Conservation (phyloP, 2,888 invertebrate species). For the Scrobipalpa atriplicella region DNA sequence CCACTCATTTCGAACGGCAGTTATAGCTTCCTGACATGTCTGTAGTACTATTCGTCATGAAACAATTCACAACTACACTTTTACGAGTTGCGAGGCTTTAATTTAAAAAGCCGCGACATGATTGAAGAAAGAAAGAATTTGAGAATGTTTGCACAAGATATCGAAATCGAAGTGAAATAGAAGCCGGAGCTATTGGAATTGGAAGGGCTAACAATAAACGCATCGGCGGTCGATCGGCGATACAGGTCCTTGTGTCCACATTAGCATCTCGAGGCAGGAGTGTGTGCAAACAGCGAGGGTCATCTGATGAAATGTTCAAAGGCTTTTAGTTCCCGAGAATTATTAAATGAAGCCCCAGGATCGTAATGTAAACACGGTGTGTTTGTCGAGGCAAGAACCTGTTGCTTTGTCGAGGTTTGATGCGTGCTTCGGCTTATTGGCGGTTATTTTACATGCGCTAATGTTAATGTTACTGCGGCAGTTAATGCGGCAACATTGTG, state of each 20-base stretch:
- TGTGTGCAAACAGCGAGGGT: constrained; percentile 81
- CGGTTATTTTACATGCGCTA: constrained; percentile 79
- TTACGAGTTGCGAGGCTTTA: constrained; percentile 17
- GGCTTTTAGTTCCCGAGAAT: constrained; percentile 83
- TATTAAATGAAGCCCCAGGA: constrained; percentile 82
- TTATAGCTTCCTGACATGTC: constrained; percentile 56
- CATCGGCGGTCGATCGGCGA: constrained; percentile 79
- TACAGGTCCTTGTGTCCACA: constrained; percentile 82
- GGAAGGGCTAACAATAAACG: constrained; percentile 74
- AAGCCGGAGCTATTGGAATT: constrained; percentile 68
- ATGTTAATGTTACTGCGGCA: constrained; percentile 72
- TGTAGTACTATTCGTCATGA: constrained; percentile 29
- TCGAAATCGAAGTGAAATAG: constrained; percentile 74
- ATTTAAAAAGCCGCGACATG: constrained; percentile 27
- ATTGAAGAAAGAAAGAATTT: constrained; percentile 37
- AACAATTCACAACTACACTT: constrained; percentile 16
- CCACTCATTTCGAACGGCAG: constrained; percentile 58
- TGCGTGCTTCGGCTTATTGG: constrained; percentile 78
- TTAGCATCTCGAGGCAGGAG: constrained; percentile 81
- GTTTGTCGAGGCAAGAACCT: constrained; percentile 79
- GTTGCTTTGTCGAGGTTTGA: constrained; percentile 79
- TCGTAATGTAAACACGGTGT: constrained; percentile 79
- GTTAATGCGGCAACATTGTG: constrained; percentile 75
- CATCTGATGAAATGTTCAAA: constrained; percentile 83
- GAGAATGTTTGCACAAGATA: constrained; percentile 65